A percentile compares a stretch with the other conserved stretches of the same genome.
Evolutionary conservation across 64 coral and sea anemone species (phyloP).

Genomic region (Montipora cactus): DNA sequence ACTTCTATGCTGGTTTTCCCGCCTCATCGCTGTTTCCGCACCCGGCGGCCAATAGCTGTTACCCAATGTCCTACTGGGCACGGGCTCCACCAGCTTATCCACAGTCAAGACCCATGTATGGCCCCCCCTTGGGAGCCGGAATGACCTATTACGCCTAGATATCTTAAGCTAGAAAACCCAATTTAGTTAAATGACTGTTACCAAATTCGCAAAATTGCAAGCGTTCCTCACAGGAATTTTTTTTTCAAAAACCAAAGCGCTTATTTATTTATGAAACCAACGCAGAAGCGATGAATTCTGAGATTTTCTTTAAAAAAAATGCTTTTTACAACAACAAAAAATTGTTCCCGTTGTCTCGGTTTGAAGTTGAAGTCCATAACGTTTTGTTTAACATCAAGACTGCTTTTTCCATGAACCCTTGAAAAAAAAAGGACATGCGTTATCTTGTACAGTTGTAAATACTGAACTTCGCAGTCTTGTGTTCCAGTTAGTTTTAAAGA

Average conservation of each 20-base stretch:
- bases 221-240: conserved; percentile 32
- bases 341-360: neutral
- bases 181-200: conserved; percentile 59
- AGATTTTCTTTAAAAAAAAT: neutral
- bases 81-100: conserved; percentile 89
- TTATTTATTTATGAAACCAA: conserved; percentile 51
- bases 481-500: conserved; percentile 30
- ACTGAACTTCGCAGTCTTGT: conserved; percentile 16
- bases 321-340: neutral
- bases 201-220: conserved; percentile 39
- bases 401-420: conserved; percentile 20
- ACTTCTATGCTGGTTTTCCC: conserved; percentile 98
- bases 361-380: neutral
- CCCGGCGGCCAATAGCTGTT: conserved; percentile 88
- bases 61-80: conserved; percentile 94
- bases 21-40: conserved; percentile 75
- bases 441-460: conserved; percentile 57
- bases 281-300: conserved; percentile 13
- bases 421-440: neutral
- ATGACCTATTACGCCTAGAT: conserved; percentile 99
- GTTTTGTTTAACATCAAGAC: conserved; percentile 22
- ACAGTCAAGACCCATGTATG: conserved; percentile 92
- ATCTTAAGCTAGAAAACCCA: conserved; percentile 26
- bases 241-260: conserved; percentile 17
- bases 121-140: conserved; percentile 71